Evolutionary conservation across 92 coral and sea anemone genomes (phyloP).

Genomic region (Diadumene lineata): DNA sequence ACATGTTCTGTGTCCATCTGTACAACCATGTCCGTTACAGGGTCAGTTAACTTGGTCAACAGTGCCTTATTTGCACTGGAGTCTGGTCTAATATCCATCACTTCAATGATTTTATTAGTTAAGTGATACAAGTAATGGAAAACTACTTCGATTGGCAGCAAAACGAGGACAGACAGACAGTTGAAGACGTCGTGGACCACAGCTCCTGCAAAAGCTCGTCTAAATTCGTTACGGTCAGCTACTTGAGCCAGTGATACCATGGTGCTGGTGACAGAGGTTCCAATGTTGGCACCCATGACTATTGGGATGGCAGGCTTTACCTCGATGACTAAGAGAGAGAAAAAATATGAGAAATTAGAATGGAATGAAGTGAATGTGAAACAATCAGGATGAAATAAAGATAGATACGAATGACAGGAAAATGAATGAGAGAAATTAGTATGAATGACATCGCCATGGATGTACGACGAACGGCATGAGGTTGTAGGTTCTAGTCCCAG

Average conservation of each 20-base stretch:
- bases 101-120: conserved; percentile 54
- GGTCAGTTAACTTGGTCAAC: conserved; percentile 71
- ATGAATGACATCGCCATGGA: too few relatives aligned
- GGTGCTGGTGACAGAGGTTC: conserved; percentile 94
- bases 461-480: too few relatives aligned
- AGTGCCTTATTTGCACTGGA: conserved; percentile 71
- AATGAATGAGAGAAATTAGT: too few relatives aligned
- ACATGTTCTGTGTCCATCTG: conserved; percentile 75
- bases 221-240: conserved; percentile 80
- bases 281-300: conserved; percentile 56
- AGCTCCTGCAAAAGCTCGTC: conserved; percentile 94
- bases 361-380: background rate
- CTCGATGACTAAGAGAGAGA: conserved; percentile 62
- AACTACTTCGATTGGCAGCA: conserved; percentile 88
- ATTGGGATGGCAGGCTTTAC: conserved; percentile 93
- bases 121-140: conserved; percentile 59
- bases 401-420: too few relatives aligned
- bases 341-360: background rate
- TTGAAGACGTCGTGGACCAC: conserved; percentile 83
- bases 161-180: conserved; percentile 83
- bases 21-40: conserved; percentile 78
- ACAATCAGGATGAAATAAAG: too few relatives aligned
- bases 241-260: conserved; percentile 95
- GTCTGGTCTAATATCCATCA: conserved; percentile 46
- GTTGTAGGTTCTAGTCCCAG: too few relatives aligned